Evolutionary conservation across 1,140 invertebrate genomes (phyloP).

Genomic region (Aethina tumida): DNA sequence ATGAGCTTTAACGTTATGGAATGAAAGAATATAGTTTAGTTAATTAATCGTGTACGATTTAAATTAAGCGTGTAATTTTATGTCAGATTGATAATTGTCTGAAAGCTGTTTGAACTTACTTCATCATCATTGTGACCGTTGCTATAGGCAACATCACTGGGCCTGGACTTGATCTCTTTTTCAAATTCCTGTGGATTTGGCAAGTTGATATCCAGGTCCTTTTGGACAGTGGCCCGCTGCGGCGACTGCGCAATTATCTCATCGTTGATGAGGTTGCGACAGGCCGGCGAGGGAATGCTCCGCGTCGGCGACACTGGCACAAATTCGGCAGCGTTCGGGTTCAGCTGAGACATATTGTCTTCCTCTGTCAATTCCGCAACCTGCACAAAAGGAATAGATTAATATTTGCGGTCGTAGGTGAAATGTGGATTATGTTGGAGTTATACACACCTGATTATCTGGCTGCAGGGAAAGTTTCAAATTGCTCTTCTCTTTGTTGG

Average conservation of each 20-base stretch:
- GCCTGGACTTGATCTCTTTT: constrained; percentile 46
- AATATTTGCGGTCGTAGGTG: constrained; percentile 1
- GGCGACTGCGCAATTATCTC: constrained; percentile 52
- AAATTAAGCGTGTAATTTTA: no score
- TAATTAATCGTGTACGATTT: no score
- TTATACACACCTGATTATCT: constrained; percentile 19
- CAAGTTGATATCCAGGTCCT: constrained; percentile 43
- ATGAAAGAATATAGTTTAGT: no score
- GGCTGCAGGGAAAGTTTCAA: constrained; percentile 17
- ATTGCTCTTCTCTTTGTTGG: constrained; percentile 31
- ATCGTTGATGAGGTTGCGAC: constrained; percentile 29
- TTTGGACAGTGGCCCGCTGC: constrained; percentile 46
- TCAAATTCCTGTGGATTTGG: constrained; percentile 53
- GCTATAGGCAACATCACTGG: constrained; percentile 43
- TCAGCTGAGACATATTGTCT: constrained; percentile 52
- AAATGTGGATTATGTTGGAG: background rate
- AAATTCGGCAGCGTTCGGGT: constrained; percentile 64
- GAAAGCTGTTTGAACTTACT: constrained; percentile 15
- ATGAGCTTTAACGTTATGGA: background rate
- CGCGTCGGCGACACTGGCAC: constrained; percentile 47
- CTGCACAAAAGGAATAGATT: no score
- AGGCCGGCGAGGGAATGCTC: constrained; percentile 32
- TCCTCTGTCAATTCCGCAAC: constrained; percentile 29
- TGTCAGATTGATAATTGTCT: no score
- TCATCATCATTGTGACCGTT: constrained; percentile 39